These are phyloP conservation scores for Danaus chrysippus DNA, from an alignment of 2,888 invertebrate genomes.

Conservation along the genomic window DNA sequence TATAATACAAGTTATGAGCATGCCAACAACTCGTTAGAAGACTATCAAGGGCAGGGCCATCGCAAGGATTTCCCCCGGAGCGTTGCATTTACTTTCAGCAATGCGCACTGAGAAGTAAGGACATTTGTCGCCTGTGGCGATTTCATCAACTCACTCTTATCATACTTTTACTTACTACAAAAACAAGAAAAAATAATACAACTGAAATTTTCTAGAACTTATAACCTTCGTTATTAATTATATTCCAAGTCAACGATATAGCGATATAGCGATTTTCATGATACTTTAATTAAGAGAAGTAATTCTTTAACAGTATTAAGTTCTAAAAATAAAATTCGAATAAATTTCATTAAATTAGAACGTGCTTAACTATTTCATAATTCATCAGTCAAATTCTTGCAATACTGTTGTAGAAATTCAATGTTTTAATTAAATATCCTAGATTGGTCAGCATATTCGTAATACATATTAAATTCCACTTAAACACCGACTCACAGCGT, in stretches of 20 bases:
- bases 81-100: conserved; percentile 11
- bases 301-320: too few species aligned
- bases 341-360: too few species aligned
- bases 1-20: background rate
- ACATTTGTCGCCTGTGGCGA: conserved; percentile 12
- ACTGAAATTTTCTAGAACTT: background rate
- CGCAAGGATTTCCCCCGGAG: conserved; percentile 16
- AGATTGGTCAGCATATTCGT: background rate
- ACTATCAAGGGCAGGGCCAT: conserved; percentile 10
- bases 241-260: too few species aligned
- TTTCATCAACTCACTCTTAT: conserved; percentile 4
- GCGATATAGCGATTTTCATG: too few species aligned
- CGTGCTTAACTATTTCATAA: too few species aligned
- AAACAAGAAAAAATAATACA: background rate
- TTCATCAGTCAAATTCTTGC: too few species aligned
- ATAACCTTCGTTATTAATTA: too few species aligned
- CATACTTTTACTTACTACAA: background rate
- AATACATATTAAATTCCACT: conserved; percentile 17
- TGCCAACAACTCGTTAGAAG: background rate
- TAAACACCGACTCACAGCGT: conserved; percentile 11
- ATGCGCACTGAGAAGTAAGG: conserved; percentile 4
- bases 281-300: too few species aligned
- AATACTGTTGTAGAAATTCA: too few species aligned
- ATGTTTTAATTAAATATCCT: too few species aligned
- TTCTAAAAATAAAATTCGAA: too few species aligned